Evolutionary conservation across 2,888 invertebrate genomes (phyloP).

Genomic region (Notodonta dromedarius): DNA sequence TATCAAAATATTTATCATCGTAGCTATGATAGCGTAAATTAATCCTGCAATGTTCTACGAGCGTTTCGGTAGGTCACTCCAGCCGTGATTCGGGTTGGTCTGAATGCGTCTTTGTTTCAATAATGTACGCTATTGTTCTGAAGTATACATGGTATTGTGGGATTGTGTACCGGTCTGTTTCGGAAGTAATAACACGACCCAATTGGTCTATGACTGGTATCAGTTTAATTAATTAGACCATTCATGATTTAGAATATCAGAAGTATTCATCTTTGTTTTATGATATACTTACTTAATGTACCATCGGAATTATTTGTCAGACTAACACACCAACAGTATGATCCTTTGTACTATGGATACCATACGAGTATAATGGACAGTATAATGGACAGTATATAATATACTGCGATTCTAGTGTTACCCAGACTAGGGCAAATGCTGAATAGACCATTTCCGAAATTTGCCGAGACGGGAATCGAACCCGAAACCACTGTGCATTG

Average conservation of each 20-base stretch:
- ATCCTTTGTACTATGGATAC: no score
- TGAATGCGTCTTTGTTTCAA: constrained; percentile 45
- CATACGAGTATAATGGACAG: no score
- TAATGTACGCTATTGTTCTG: constrained; percentile 37
- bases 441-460: no score
- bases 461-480: no score
- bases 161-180: neutral
- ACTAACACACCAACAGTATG: no score
- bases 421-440: no score
- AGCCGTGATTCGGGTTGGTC: constrained; percentile 34
- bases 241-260: neutral
- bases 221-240: neutral
- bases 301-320: no score
- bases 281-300: no score
- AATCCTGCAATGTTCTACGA: constrained; percentile 6
- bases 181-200: neutral
- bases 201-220: neutral
- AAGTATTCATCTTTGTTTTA: no score
- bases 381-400: no score
- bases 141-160: constrained; percentile 8
- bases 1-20: constrained; percentile 5
- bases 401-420: no score
- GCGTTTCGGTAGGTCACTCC: constrained; percentile 23
- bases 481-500: no score
- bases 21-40: neutral